These are phyloP conservation scores for Aptenodytes patagonicus DNA, from an alignment of 2,113 vertebrate species.

Conservation along the genomic window DNA sequence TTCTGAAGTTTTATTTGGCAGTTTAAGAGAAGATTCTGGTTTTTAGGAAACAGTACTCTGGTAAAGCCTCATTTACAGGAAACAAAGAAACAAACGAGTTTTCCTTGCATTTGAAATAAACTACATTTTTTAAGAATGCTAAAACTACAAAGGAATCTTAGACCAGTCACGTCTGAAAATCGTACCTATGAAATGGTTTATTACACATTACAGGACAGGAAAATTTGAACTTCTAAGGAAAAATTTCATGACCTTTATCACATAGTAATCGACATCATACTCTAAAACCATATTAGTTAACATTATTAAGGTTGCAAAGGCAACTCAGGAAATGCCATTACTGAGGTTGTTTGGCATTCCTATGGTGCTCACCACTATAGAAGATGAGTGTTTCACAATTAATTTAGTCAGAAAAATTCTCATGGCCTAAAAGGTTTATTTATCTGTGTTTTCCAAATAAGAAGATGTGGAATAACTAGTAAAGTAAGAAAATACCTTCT, in stretches of 20 bases:
- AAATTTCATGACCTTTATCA: neutral
- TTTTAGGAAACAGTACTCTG: neutral
- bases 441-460: neutral
- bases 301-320: neutral
- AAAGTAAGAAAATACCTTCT: neutral
- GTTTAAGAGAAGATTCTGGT: neutral
- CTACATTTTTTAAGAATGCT: neutral
- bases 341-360: neutral
- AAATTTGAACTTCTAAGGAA: neutral
- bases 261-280: neutral
- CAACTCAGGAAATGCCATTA: neutral
- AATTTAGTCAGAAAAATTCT: neutral
- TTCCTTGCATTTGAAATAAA: neutral
- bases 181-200: neutral
- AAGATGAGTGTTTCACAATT: neutral
- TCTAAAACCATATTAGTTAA: neutral
- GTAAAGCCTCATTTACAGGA: neutral
- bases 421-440: neutral
- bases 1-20: neutral
- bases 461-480: neutral
- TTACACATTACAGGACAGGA: neutral
- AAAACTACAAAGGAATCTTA: neutral
- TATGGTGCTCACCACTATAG: neutral
- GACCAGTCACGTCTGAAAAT: neutral
- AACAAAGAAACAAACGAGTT: rapidly evolving